Evolutionary conservation across 2,888 invertebrate species (phyloP).

Genomic region (Acrocyrtus sp.): DNA sequence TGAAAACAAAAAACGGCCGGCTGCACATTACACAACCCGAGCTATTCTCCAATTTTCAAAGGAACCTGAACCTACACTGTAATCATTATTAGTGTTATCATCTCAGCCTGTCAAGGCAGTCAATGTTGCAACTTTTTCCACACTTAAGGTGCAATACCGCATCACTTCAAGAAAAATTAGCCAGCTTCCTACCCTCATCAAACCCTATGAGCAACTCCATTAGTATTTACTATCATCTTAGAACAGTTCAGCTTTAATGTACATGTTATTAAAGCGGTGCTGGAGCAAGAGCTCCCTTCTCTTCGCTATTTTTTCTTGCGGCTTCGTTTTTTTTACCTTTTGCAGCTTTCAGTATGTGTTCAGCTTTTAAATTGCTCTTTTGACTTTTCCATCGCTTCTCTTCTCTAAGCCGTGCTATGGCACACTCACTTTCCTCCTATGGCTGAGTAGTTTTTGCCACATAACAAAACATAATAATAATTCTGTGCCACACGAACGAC

Average conservation of each 20-base stretch:
- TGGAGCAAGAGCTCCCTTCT: too few species aligned
- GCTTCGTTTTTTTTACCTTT: background rate
- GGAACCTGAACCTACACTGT: too few species aligned
- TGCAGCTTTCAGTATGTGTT: background rate
- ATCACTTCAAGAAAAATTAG: background rate
- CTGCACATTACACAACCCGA: too few species aligned
- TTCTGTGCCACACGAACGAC: constrained; percentile 38
- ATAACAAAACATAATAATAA: constrained; percentile 34
- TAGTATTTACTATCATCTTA: background rate
- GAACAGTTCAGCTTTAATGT: background rate
- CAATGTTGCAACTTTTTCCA: too few species aligned
- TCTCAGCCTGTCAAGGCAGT: too few species aligned
- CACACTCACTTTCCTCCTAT: background rate
- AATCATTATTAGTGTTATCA: too few species aligned
- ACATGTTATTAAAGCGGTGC: background rate
- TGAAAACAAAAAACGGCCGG: too few species aligned
- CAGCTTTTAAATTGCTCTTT: constrained; percentile 29
- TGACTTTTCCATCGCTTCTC: constrained; percentile 7
- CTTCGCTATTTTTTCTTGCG: too few species aligned
- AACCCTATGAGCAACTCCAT: background rate
- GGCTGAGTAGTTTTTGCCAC: constrained; percentile 30
- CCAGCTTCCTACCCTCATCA: background rate
- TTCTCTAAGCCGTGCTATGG: constrained; percentile 1
- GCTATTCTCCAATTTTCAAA: too few species aligned
- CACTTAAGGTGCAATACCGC: background rate